Evolutionary conservation across 2,797 vertebrate genomes (phyloP).

Genomic region (Trachops cirrhosus): DNA sequence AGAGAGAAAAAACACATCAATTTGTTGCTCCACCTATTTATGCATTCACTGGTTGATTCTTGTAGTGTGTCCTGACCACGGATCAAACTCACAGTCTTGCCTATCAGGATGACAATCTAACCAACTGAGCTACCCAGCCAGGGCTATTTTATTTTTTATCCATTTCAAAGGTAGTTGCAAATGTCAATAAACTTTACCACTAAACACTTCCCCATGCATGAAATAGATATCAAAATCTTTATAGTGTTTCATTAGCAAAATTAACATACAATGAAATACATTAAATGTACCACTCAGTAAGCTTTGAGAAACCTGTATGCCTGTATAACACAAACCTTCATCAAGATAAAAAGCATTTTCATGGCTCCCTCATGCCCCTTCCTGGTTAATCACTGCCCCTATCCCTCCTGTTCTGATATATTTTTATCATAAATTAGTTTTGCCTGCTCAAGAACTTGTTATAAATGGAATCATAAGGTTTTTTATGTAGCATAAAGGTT

Average conservation of each 20-base stretch:
- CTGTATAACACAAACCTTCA: neutral
- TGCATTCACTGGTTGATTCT: neutral
- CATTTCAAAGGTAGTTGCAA: conserved; percentile 5
- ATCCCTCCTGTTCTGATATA: neutral
- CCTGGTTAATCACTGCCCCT: neutral
- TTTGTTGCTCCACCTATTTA: neutral
- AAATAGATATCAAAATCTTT: neutral
- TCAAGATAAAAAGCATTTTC: neutral
- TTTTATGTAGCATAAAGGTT: neutral
- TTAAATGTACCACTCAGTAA: neutral
- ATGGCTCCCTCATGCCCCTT: neutral
- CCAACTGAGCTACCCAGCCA: neutral
- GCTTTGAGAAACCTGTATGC: neutral
- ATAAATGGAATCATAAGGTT: neutral
- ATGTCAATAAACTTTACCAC: neutral
- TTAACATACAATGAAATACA: neutral
- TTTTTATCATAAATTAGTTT: neutral
- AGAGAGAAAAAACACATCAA: neutral
- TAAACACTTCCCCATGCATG: neutral
- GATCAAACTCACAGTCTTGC: neutral
- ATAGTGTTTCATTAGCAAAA: neutral
- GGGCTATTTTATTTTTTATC: neutral
- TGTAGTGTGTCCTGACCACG: neutral
- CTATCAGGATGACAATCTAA: neutral
- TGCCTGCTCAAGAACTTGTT: neutral